phyloP scores from a whole-genome alignment of 2,113 vertebrate genomes.

The Gopherus flavomarginatus region DNA sequence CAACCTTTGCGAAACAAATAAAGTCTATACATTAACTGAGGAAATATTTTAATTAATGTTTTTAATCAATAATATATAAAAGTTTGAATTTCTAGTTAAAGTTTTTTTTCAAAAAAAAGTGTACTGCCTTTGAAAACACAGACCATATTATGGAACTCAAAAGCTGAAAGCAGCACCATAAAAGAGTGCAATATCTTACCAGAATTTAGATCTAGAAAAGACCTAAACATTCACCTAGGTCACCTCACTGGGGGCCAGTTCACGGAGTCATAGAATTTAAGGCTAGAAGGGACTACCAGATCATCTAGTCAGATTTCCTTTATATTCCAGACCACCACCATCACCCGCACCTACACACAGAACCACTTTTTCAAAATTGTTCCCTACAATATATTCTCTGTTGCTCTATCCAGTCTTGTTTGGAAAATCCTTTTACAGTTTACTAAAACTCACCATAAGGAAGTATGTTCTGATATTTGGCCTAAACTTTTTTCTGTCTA shows the following conservation, averaged over 20 bases:
- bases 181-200: not conserved
- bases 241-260: not conserved
- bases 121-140: not conserved
- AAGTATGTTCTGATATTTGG: not conserved
- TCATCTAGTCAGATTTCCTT: not conserved
- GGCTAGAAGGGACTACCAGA: no score
- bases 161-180: not conserved
- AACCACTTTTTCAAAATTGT: not conserved
- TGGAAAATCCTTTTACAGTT: not conserved
- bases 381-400: not conserved
- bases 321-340: not conserved
- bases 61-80: not conserved
- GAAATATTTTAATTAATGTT: not conserved
- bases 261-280: no score
- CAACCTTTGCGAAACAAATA: not conserved
- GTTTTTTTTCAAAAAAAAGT: no score
- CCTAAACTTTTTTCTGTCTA: not conserved
- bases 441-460: not conserved
- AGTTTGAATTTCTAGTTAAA: no score
- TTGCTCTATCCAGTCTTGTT: not conserved
- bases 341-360: not conserved
- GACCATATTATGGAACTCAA: not conserved
- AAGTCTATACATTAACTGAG: not conserved
- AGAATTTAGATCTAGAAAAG: not conserved
- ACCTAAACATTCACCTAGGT: not conserved